phyloP scores from a whole-genome alignment of 37 sponge, comb jelly and placozoan genomes.

The Beroe forskalii region DNA sequence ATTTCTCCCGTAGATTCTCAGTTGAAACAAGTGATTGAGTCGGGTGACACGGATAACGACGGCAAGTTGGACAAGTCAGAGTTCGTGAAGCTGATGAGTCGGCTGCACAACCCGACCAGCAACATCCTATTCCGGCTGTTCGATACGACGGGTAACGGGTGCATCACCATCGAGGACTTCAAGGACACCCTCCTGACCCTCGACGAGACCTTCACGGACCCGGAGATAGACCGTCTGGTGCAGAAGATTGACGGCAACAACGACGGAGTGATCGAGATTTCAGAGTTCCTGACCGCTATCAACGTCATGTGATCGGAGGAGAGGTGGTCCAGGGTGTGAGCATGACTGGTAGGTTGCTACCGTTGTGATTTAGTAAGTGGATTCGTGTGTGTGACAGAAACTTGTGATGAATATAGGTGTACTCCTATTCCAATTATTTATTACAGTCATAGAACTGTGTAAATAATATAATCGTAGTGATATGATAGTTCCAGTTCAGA shows the following conservation, averaged over 20 bases:
- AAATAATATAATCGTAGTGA: too few species aligned
- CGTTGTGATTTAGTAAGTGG: too few species aligned
- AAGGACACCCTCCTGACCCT: not conserved
- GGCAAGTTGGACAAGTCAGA: not conserved
- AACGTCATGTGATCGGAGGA: not conserved
- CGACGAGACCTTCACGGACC: not conserved
- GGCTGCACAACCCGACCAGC: slow-evolving; percentile 15
- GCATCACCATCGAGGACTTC: not conserved
- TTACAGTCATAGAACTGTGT: too few species aligned
- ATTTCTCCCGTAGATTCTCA: not conserved
- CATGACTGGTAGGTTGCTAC: too few species aligned
- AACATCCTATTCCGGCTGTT: slow-evolving; percentile 2
- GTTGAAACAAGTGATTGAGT: not conserved
- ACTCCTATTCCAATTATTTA: too few species aligned
- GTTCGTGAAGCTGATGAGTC: slow-evolving; percentile 21
- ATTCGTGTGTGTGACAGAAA: too few species aligned
- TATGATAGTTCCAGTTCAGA: too few species aligned
- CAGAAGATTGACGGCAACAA: not conserved
- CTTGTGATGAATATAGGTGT: too few species aligned
- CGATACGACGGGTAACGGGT: slow-evolving; percentile 35
- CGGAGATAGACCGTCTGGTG: slow-evolving; percentile 8
- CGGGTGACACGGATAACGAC: slow-evolving; percentile 17
- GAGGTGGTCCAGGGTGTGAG: too few species aligned
- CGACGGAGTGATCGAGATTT: not conserved
- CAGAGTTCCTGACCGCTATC: slow-evolving; percentile 3